Evolutionary conservation across 2,113 vertebrate species (phyloP).

Genomic region (Aldabrachelys gigantea): DNA sequence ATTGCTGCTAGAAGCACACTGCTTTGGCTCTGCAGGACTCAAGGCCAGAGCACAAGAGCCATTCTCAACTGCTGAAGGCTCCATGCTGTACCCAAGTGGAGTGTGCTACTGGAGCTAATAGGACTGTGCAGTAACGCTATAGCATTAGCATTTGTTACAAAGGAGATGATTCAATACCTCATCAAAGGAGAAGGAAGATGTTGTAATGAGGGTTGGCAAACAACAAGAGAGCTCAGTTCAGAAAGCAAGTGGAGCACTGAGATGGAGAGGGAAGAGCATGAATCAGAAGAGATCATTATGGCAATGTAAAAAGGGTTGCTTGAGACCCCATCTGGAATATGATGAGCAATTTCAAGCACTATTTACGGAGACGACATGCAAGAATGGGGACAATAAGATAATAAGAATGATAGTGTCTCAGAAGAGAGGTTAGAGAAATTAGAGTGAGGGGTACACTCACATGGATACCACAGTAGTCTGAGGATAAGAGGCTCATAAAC

Average conservation of each 20-base stretch:
- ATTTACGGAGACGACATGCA: neutral
- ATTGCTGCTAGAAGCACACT: neutral
- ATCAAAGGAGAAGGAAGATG: neutral
- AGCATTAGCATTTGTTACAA: neutral
- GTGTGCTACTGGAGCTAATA: neutral
- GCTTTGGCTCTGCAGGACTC: neutral
- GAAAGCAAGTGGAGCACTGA: neutral
- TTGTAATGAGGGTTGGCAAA: neutral
- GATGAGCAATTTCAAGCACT: neutral
- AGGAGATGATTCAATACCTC: neutral
- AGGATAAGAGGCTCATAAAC: neutral
- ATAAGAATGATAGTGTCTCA: neutral
- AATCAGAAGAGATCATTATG: neutral
- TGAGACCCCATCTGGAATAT: neutral
- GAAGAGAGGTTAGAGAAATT: neutral
- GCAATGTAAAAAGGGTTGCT: neutral
- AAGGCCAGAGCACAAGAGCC: neutral
- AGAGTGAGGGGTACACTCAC: neutral
- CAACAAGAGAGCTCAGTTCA: neutral
- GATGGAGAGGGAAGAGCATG: neutral
- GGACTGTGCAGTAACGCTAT: neutral
- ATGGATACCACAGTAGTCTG: neutral
- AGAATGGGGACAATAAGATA: accelerated
- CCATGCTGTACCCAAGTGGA: neutral
- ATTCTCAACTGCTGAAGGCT: neutral